These are phyloP conservation scores for Drosophila tripunctata DNA, from an alignment of 2,888 invertebrate genomes.

Conservation along the genomic window DNA sequence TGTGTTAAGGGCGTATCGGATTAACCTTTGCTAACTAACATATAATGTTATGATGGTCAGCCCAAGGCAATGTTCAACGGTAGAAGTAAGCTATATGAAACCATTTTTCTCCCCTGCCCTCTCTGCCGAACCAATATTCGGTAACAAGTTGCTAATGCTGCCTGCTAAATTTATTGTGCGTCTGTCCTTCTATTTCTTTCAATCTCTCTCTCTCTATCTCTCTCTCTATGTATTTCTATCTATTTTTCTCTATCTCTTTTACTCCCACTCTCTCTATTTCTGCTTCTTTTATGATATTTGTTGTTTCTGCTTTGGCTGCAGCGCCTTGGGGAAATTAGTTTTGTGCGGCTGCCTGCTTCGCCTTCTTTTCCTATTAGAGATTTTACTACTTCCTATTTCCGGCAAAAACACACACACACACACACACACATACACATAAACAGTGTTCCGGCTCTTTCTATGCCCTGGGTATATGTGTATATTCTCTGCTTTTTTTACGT, in stretches of 20 bases:
- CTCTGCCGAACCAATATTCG: background rate
- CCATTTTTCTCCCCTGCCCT: background rate
- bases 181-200: conserved; percentile 42
- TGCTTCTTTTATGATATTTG: conserved; percentile 2
- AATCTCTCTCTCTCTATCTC: background rate
- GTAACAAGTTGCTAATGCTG: conserved; percentile 63
- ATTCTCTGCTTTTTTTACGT: conserved; percentile 56
- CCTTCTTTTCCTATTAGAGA: conserved; percentile 78
- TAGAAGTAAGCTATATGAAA: background rate
- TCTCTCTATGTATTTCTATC: too few species aligned
- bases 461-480: conserved; percentile 22
- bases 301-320: conserved; percentile 58
- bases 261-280: background rate
- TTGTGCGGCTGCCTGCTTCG: conserved; percentile 64
- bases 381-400: conserved; percentile 78
- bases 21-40: conserved; percentile 17
- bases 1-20: background rate
- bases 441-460: conserved; percentile 25
- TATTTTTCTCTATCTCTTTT: background rate
- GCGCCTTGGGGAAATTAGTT: conserved; percentile 81
- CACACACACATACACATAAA: conserved; percentile 13
- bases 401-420: conserved; percentile 29
- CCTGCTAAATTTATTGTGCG: conserved; percentile 57
- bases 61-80: conserved; percentile 26
- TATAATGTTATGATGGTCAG: conserved; percentile 23